Evolutionary conservation across 2,888 invertebrate species (phyloP).

Genomic region (Hesperia comma): DNA sequence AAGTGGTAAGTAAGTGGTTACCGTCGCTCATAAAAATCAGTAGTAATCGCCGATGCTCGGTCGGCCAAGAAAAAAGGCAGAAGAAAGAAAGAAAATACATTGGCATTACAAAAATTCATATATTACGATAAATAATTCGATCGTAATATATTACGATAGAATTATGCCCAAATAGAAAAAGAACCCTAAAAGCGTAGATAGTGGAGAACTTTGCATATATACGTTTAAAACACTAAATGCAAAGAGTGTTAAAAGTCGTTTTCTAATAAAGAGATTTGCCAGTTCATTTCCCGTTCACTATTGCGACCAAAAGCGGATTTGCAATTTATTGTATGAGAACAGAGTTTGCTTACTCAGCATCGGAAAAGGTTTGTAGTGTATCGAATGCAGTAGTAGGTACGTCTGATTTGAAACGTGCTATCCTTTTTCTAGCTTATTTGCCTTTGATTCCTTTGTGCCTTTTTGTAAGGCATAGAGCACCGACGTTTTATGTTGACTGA

Average conservation of each 20-base stretch:
- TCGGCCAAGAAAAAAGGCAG: no score
- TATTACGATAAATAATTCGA: no score
- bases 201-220: background rate
- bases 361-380: conserved; percentile 28
- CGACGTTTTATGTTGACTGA: background rate
- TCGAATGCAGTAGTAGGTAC: conserved; percentile 20
- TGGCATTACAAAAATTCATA: no score
- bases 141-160: no score
- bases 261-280: conserved; percentile 24
- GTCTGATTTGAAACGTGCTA: conserved; percentile 32
- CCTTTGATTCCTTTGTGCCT: conserved; percentile 21
- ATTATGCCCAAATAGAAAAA: no score
- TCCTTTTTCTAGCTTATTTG: conserved; percentile 35
- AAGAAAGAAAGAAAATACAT: no score
- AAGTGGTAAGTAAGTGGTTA: no score
- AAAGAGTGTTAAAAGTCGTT: conserved; percentile 20
- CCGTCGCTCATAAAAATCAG: no score
- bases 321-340: conserved; percentile 27
- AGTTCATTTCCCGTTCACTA: conserved; percentile 29
- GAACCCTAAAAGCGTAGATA: no score
- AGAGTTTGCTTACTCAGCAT: conserved; percentile 28
- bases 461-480: background rate
- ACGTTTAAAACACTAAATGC: conserved; percentile 9
- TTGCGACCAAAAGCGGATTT: conserved; percentile 27
- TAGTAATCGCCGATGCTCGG: no score